A percentile compares a stretch with the other conserved stretches of the same genome.
phyloP scores from a whole-genome alignment of 2,888 invertebrate species.

The Automeris io region DNA sequence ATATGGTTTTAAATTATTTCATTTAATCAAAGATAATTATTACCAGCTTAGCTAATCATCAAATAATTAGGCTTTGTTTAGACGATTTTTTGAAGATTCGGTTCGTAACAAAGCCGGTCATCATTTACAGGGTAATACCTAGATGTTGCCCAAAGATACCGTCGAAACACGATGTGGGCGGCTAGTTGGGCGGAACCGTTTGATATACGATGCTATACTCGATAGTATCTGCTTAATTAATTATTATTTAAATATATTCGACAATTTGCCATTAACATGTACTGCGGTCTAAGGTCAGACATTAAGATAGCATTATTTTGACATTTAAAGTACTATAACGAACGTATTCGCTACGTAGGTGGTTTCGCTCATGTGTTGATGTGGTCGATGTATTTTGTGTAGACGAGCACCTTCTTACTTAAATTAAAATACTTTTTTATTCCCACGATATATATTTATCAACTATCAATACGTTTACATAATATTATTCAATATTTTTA shows the following conservation, averaged over 20 bases:
- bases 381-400: too few relatives aligned
- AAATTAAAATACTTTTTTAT: too few relatives aligned
- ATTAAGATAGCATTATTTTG: not conserved
- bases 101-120: constrained; percentile 6
- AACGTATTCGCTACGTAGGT: too few relatives aligned
- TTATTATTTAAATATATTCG: constrained; percentile 6
- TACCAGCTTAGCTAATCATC: too few relatives aligned
- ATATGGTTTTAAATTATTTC: too few relatives aligned
- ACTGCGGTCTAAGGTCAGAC: not conserved
- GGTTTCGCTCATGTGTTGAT: too few relatives aligned
- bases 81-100: not conserved
- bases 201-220: constrained; percentile 29
- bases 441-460: too few relatives aligned
- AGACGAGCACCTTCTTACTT: too few relatives aligned
- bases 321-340: too few relatives aligned
- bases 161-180: constrained; percentile 56
- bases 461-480: too few relatives aligned
- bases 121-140: constrained; percentile 11
- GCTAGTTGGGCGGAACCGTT: constrained; percentile 43
- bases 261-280: constrained; percentile 3
- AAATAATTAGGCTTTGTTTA: not conserved
- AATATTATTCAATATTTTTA: too few relatives aligned
- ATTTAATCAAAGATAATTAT: too few relatives aligned
- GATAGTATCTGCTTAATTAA: constrained; percentile 1
- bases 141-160: constrained; percentile 46